Percentiles rank a stretch among this genome's conserved stretches.
These are phyloP conservation scores for Leptinotarsa undecemlineata DNA, from an alignment of 1,140 invertebrate species.

Conservation along the genomic window DNA sequence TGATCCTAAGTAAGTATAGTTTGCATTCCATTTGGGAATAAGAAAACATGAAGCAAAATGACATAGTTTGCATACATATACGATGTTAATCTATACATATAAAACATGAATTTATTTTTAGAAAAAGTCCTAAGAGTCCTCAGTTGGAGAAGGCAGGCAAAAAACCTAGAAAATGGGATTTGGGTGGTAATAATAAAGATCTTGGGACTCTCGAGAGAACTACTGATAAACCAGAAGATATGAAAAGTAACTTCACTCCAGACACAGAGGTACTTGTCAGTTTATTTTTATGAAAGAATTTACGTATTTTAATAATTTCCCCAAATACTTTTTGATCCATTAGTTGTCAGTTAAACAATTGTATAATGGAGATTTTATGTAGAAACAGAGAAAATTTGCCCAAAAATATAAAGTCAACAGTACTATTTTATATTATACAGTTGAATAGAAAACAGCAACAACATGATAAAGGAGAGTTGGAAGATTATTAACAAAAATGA, in stretches of 20 bases:
- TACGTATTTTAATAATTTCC: neutral
- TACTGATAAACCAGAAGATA: constrained; percentile 73
- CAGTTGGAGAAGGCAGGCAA: constrained; percentile 79
- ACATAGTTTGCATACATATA: too few relatives aligned
- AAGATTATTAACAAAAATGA: too few relatives aligned
- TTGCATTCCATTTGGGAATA: too few relatives aligned
- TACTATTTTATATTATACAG: too few relatives aligned
- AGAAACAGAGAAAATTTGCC: too few relatives aligned
- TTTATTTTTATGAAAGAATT: constrained; percentile 16
- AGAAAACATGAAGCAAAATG: too few relatives aligned
- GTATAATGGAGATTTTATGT: too few relatives aligned
- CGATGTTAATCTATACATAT: constrained; percentile 6
- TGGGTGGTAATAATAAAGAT: constrained; percentile 80
- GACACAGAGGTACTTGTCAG: constrained; percentile 64
- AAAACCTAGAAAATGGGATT: constrained; percentile 87
- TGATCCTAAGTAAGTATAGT: constrained; percentile 57
- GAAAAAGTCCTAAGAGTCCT: constrained; percentile 61
- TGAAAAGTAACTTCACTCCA: constrained; percentile 61
- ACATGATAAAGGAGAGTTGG: too few relatives aligned
- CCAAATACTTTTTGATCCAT: too few relatives aligned
- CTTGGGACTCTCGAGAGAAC: constrained; percentile 82
- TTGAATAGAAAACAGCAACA: too few relatives aligned
- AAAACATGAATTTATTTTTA: constrained; percentile 24
- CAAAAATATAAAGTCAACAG: too few relatives aligned
- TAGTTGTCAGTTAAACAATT: too few relatives aligned